Base-by-base conservation (phyloP, 2,113 vertebrate species). In the Lichenostomus cassidix region DNA sequence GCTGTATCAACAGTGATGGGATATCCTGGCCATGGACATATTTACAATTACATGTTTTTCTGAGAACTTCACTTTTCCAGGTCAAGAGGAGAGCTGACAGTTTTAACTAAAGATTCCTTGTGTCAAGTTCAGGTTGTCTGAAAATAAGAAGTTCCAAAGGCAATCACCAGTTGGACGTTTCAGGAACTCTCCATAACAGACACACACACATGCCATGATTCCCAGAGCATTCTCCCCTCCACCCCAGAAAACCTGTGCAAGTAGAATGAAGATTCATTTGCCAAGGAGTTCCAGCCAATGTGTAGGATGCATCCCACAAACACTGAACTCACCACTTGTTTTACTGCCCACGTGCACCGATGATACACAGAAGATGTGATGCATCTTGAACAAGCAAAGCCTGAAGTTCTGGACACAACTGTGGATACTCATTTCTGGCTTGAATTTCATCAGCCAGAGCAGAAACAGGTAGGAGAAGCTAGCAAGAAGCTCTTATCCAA, bases 161-260 rank as follows among this genome's bases (percentile, higher is more conserved):
- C 12, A 12, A 78, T 13, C 24, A 81, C 35, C 29, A n/a, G 27
- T 2, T 33, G 22, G 28, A 55, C 3, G 2, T 41, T 82, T 63
- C 47, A 70, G 25, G 37, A 88, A 56, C 12, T 33, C 15, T 22
- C n/a, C 33, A 16, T 11, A 10, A 37, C 19, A 71, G 18, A 23
- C 47, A 87, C 0, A 6, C 42, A 23, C n/a, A 53, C 3, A 24
- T 4, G 39, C 21, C 12, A 0, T 4, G 12, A 21, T 90, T 62
- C 69, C 82, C 69, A 71, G 49, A 47, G 25, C 25, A 8, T 12
- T 42, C 33, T 69, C 21, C 31, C 11, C 24, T 10, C 67, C 31
- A 41, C 24, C 6, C 35, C 56, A 73, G 49, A 64, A 94, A 83
- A 64, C 21, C 42, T 44, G 37, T 10, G 41, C 81, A 78, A 82